Evolutionary conservation across 1,140 invertebrate genomes (phyloP).

Genomic region (Drosophila parvula): DNA sequence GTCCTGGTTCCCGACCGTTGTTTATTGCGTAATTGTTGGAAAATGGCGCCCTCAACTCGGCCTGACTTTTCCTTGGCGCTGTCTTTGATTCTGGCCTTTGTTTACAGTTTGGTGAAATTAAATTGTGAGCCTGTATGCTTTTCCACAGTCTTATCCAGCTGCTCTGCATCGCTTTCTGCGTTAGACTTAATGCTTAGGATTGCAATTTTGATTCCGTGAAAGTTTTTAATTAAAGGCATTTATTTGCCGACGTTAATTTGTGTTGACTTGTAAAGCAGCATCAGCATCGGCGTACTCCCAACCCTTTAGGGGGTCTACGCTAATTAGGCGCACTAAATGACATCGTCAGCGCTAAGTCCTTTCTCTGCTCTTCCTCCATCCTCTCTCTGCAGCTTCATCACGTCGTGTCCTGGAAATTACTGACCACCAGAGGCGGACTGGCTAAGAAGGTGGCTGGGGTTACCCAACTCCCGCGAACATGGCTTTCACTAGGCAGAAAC

Average conservation of each 20-base stretch:
- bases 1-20: conserved; percentile 23
- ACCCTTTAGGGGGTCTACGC: conserved; percentile 22
- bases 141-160: conserved; percentile 11
- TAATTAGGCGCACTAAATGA: conserved; percentile 67
- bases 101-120: conserved; percentile 50
- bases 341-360: conserved; percentile 34
- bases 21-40: conserved; percentile 60
- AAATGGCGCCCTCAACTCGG: conserved; percentile 44
- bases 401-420: conserved; percentile 47
- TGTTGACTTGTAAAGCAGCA: conserved; percentile 26
- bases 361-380: conserved; percentile 1
- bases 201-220: conserved; percentile 39
- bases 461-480: conserved; percentile 8
- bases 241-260: conserved; percentile 33
- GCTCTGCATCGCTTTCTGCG: conserved; percentile 10
- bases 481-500: background rate
- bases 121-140: conserved; percentile 33
- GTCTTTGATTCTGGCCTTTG: conserved; percentile 43
- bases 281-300: conserved; percentile 20
- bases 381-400: background rate
- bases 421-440: conserved; percentile 42
- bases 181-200: conserved; percentile 35
- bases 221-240: conserved; percentile 50
- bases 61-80: conserved; percentile 19
- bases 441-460: conserved; percentile 11